Evolutionary conservation across 2,888 invertebrate species (phyloP), one percentile per base, ranked within the genome.

Genomic region (Ichneumon xanthorius): DNA sequence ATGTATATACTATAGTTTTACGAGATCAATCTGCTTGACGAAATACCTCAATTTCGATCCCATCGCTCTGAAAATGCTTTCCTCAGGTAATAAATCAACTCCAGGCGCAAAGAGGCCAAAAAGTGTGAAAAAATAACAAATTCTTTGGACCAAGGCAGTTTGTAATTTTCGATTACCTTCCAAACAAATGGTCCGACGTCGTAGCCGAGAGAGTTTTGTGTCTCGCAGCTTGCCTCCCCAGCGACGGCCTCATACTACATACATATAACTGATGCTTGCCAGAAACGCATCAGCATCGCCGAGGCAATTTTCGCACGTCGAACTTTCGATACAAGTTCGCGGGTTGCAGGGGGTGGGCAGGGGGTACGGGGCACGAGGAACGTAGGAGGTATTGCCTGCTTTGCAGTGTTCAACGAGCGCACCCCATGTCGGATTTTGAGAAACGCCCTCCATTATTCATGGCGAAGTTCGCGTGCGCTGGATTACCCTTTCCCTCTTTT

Each of bases 401-500:
- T 79, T 78, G 67, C 85, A 86, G 72, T 85, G 82, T 86, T 87
- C 86, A 78, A 82, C 88, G 86, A 88, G 88, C 83, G 79, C 79
- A 72, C 67, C 80, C 82, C 86, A 87, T 83, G 85, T 88, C 88
- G 89, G 90, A 92, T 93, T 92, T 92, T 92, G 90, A 90, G 91
- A 90, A 92, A 93, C 91, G 90, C 87, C 89, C 88, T 92, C 91
- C 92, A 92, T 93, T 93, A 93, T 93, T 93, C 92, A 92, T 92
- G 88, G 89, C 83, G 86, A 89, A 87, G 88, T 89, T 89, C 84
- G 89, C 89, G 88, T 87, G 88, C 88, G 85, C 86, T 86, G 88
- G 87, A 89, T 88, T 87, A 84, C 82, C 86, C 87, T 87, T 63
- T 87, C 80, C 75, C 81, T 79, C 40, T 83, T 68, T 78, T 80